Base-by-base conservation (phyloP, 2,113 vertebrate species). In the Rhagologus leucostigma region DNA sequence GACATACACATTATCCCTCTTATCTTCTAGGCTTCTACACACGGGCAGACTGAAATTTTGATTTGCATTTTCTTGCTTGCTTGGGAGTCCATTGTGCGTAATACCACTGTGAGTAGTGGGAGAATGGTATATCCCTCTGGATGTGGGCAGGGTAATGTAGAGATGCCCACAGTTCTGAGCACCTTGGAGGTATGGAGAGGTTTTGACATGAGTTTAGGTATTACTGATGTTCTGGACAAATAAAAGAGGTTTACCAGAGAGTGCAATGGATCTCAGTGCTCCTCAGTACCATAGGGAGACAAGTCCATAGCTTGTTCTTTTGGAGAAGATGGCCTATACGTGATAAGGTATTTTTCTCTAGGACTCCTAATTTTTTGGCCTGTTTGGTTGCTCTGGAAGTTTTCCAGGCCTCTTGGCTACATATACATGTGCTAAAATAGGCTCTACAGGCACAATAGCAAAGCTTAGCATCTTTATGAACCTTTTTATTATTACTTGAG, bases 401-500 rank as follows among this genome's bases (percentile, higher is more conserved):
- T 84, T 89, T 89, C 20, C 32, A 35, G 56, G 37, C 65, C 41
- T 92, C 77, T 79, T 78, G 52, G 44, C 39, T 87, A 41, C 22
- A 24, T 80, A n/a, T 16, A 42, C 13, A 9, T 23, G 6, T 59
- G 29, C 29, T 93, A 50, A 85, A 95, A 91, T 55, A 27, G 8
- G 26, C 37, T 91, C 32, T 89, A 42, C 21, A 63, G 63, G 39
- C 55, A 85, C 82, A 91, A 35, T 10, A 83, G 55, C 37, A 73
- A 79, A 87, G 46, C 53, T 85, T 79, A 76, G 37, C 33, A 42
- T 62, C 59, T 85, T 85, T 76, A 62, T 85, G 71, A 92, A 76
- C 33, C 39, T 75, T 90, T 80, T 84, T 81, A 71, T 77, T 88
- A 63, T 87, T 93, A 59, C 68, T 63, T 91, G 71, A 87, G 42